Percentiles rank a stretch among this genome's conserved stretches.
Evolutionary conservation across 2,888 invertebrate genomes (phyloP).

Genomic region (Branchipolynoe longqiensis): DNA sequence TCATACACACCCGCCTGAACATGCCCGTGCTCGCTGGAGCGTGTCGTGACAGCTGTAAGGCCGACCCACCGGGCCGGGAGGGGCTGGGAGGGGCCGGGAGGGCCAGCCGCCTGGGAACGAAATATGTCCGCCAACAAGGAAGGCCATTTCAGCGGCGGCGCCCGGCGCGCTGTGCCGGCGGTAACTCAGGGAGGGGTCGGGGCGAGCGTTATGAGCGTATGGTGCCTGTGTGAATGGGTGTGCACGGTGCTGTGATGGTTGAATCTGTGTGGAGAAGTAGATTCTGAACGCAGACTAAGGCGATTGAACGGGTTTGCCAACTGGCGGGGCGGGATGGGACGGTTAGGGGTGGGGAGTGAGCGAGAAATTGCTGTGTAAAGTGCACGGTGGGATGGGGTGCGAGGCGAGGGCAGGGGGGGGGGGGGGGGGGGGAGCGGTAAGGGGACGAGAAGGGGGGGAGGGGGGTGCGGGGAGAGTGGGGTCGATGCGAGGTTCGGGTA

Average conservation of each 20-base stretch:
- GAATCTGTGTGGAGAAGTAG: no score
- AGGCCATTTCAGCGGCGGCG: not conserved
- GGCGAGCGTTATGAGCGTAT: no score
- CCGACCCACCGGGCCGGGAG: not conserved
- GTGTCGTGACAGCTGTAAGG: conserved; percentile 19
- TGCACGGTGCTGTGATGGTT: no score
- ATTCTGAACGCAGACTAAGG: no score
- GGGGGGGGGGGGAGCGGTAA: not conserved
- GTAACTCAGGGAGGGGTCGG: conserved; percentile 3
- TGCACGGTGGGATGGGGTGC: not conserved
- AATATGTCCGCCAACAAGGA: conserved; percentile 28
- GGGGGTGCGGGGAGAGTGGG: not conserved
- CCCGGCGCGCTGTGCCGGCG: not conserved
- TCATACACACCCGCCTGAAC: conserved; percentile 19
- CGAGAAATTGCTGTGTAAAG: not conserved
- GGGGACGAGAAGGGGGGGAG: not conserved
- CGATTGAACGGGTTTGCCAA: no score
- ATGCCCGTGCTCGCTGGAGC: conserved; percentile 18
- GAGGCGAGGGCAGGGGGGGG: not conserved
- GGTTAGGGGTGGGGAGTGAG: not conserved
- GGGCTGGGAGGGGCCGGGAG: not conserved
- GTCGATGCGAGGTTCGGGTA: no score
- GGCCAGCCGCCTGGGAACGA: conserved; percentile 26
- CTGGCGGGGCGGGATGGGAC: not conserved
- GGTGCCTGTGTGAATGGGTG: no score